phyloP scores from a whole-genome alignment of 2,113 vertebrate genomes.

The Myotis yumanensis region DNA sequence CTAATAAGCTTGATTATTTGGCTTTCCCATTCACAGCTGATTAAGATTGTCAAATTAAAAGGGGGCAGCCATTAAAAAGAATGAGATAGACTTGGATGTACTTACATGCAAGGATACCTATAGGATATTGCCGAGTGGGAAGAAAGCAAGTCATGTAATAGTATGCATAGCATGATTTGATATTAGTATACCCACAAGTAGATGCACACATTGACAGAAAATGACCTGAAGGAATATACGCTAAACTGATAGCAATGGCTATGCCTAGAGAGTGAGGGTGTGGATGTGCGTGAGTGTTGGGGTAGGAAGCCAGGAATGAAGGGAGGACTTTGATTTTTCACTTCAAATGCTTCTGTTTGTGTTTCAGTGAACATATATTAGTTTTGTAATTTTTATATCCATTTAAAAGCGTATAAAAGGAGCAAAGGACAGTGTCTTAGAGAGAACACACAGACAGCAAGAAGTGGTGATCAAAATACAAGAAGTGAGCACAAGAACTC shows the following conservation, averaged over 20 bases:
- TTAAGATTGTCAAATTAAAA: conserved; percentile 80
- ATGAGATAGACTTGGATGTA: conserved; percentile 70
- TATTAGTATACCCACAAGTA: background rate
- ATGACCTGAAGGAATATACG: background rate
- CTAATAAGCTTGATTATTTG: conserved; percentile 81
- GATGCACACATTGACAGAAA: background rate
- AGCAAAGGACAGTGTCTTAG: conserved; percentile 12
- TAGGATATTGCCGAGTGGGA: background rate
- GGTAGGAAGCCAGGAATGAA: background rate
- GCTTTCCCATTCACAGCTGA: conserved; percentile 79
- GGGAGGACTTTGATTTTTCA: conserved; percentile 6
- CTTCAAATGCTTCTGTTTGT: conserved; percentile 21
- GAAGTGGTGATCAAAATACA: background rate
- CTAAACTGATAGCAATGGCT: background rate
- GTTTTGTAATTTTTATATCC: conserved; percentile 32
- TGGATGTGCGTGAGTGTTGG: background rate
- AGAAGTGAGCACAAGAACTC: conserved; percentile 20
- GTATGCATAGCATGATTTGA: background rate
- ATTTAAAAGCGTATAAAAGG: conserved; percentile 23
- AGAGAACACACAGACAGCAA: background rate
- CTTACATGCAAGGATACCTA: conserved; percentile 55
- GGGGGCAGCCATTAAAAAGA: conserved; percentile 75
- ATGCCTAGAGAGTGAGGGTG: background rate
- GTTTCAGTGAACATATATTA: conserved; percentile 1
- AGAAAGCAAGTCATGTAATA: conserved; percentile 14